A percentile compares a stretch with the other conserved stretches of the same genome.
phyloP scores from a whole-genome alignment of 2,113 vertebrate genomes.

The Serilophus lunatus region DNA sequence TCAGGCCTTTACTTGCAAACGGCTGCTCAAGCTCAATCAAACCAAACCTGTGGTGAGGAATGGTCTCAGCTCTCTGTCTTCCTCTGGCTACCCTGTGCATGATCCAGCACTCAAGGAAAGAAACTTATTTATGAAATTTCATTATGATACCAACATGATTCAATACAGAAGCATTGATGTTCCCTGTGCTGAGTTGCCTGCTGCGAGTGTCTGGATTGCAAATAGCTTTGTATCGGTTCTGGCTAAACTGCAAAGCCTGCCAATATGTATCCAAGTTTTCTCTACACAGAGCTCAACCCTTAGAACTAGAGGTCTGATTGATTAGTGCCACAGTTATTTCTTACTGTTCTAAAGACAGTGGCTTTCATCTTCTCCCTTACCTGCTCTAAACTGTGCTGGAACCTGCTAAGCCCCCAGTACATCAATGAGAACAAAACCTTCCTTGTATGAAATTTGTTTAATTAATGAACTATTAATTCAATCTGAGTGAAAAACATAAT shows the following conservation, averaged over 20 bases:
- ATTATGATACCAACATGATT: neutral
- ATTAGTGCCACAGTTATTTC: neutral
- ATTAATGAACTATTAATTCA: neutral
- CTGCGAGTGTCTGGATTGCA: neutral
- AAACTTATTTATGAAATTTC: neutral
- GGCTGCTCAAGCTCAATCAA: neutral
- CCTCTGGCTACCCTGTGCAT: neutral
- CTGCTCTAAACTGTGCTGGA: neutral
- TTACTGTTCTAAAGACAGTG: neutral
- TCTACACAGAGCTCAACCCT: neutral
- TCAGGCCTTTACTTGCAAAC: neutral
- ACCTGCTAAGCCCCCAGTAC: neutral
- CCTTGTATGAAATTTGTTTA: neutral
- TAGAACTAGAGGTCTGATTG: neutral
- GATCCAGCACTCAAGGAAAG: neutral
- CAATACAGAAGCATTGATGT: neutral
- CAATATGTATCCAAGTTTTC: neutral
- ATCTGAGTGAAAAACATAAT: neutral
- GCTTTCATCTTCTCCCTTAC: neutral
- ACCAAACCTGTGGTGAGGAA: neutral
- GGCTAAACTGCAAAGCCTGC: neutral
- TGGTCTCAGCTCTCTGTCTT: neutral
- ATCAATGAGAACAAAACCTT: neutral
- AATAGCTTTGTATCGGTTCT: neutral
- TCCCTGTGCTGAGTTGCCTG: neutral